Evolutionary conservation across 1,140 invertebrate species (phyloP), one percentile per base, ranked within the genome.

Genomic region (Drosophila leontia): DNA sequence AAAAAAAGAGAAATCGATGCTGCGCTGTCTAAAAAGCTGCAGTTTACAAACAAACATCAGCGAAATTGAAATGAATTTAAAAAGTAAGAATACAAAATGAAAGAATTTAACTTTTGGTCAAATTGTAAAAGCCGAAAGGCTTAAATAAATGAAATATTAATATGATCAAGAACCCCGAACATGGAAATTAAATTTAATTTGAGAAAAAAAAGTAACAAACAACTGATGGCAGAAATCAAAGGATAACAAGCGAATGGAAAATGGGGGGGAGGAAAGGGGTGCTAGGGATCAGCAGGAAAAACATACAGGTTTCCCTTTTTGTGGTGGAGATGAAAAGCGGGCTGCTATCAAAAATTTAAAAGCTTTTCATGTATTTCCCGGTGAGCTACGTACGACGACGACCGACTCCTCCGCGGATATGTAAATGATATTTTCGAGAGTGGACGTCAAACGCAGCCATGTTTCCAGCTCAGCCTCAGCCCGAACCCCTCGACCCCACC

Each of bases 391-490:
- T 17, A 42, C 47, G 34, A 39, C 34, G 34, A 17, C 34, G 23
- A 15, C n/a, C 39, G n/a, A 42, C 63, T 70, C 78, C 78, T 79
- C 48, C 45, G 55, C 65, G 85, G 67, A 90, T 85, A 88, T 88
- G 85, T 90, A 88, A 88, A 88, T 88, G 85, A 88, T 88, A 90
- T 88, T 90, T 88, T 90, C 78, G 82, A 90, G 82, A 90, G 85
- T 88, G 80, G 74, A 62, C 68, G 85, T 88, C 85, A 90, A 88
- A 88, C 67, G 85, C 85, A 88, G 84, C 56, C 44, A 61, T 70
- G 75, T 72, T 60, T 44, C 13, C 53, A 55, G 53, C 51, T 15
- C 51, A 35, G 34, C 34, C 48, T 50, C 61, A 35, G 17, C 42
- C 15, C 59, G 8, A 19, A 32, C 32, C 41, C 7, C 0, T 7